Conservation (phyloP, 2,888 invertebrate species). For the Drosophila cognata region DNA sequence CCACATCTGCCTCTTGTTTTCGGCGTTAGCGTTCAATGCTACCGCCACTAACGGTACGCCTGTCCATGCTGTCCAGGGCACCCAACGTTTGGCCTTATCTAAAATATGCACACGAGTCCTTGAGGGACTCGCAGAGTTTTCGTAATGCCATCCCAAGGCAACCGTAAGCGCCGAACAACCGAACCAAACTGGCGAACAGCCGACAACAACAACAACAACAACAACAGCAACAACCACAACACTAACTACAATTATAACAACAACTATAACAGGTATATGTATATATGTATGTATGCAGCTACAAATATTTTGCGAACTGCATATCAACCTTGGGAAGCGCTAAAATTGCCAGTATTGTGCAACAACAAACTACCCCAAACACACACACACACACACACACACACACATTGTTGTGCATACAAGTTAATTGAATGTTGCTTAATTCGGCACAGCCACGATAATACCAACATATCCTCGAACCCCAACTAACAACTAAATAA, state of each 20-base stretch:
- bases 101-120: conserved; percentile 77
- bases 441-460: conserved; percentile 49
- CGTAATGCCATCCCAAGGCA: conserved; percentile 72
- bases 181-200: conserved; percentile 28
- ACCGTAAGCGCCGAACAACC: conserved; percentile 32
- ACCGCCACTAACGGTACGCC: conserved; percentile 12
- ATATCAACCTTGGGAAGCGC: conserved; percentile 45
- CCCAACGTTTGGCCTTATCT: conserved; percentile 79
- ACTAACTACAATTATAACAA: conserved; percentile 17
- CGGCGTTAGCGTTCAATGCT: conserved; percentile 47
- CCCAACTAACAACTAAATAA: conserved; percentile 9
- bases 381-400: conserved; percentile 12
- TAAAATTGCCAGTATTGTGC: conserved; percentile 49
- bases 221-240: conserved; percentile 23
- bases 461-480: conserved; percentile 56
- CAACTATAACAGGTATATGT: conserved; percentile 19
- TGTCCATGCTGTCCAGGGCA: conserved; percentile 52
- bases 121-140: conserved; percentile 69
- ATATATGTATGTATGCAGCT: conserved; percentile 23
- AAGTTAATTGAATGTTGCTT: conserved; percentile 56
- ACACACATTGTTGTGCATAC: conserved; percentile 13
- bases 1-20: conserved; percentile 31
- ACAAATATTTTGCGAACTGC: conserved; percentile 52
- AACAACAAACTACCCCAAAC: conserved; percentile 24
- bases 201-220: conserved; percentile 31